Conservation (phyloP, 1,140 invertebrate genomes). For the Drosophila mayri region DNA sequence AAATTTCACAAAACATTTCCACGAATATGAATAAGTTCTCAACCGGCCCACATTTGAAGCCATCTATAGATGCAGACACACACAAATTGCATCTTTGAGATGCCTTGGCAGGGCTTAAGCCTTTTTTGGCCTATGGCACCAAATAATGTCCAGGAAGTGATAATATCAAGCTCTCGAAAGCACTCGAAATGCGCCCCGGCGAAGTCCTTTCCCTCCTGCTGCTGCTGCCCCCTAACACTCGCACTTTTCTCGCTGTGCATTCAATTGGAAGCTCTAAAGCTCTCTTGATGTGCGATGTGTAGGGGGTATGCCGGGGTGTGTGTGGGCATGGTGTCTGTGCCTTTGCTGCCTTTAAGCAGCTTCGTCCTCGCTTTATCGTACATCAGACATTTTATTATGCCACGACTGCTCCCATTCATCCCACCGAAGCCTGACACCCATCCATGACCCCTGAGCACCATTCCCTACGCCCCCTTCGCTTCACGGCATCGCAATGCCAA, state of each 20-base stretch:
- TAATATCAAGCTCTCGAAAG: constrained; percentile 72
- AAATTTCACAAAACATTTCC: too few relatives aligned
- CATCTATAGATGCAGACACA: constrained; percentile 44
- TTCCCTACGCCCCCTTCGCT: background rate
- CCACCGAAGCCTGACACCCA: constrained; percentile 12
- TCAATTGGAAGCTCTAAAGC: constrained; percentile 74
- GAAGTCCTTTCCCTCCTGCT: constrained; percentile 1
- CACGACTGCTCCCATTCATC: constrained; percentile 18
- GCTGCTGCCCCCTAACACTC: constrained; percentile 4
- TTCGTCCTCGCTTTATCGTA: constrained; percentile 59
- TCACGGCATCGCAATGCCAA: constrained; percentile 48
- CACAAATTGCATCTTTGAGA: constrained; percentile 58
- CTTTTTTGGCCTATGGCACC: constrained; percentile 80
- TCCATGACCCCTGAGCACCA: background rate
- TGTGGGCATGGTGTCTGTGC: constrained; percentile 9
- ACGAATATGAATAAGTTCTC: constrained; percentile 2
- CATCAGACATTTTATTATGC: constrained; percentile 77
- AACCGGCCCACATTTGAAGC: constrained; percentile 3
- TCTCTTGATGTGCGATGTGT: constrained; percentile 22
- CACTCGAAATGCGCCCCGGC: constrained; percentile 36
- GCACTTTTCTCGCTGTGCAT: constrained; percentile 59
- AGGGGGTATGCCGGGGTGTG: constrained; percentile 13
- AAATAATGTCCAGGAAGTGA: constrained; percentile 81
- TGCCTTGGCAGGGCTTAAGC: constrained; percentile 59
- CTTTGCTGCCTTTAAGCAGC: constrained; percentile 53